A percentile compares a stretch with the other conserved stretches of the same genome.
phyloP scores from a whole-genome alignment of 2,797 vertebrate species.

The Valencia hispanica region DNA sequence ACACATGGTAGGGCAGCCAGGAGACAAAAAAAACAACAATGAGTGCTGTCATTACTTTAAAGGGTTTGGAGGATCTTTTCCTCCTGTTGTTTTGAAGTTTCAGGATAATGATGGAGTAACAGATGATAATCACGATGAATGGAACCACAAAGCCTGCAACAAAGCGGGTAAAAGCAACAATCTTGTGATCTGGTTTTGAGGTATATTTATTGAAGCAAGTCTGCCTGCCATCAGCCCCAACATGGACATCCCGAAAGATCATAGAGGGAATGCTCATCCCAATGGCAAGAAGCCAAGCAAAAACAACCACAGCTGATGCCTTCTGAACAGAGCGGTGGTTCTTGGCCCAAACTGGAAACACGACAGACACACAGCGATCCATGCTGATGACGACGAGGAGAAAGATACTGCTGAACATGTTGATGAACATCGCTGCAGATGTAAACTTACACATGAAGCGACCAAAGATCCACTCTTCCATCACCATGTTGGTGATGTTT shows the following conservation, averaged over 20 bases:
- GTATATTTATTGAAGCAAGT: conserved; percentile 87
- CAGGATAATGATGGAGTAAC: conserved; percentile 87
- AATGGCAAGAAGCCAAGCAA: conserved; percentile 83
- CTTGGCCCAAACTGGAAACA: conserved; percentile 93
- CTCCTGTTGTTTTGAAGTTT: conserved; percentile 85
- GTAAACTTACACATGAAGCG: conserved; percentile 88
- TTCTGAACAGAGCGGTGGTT: conserved; percentile 86
- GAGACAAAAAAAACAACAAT: conserved; percentile 89
- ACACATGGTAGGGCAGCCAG: conserved; percentile 78
- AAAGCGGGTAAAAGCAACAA: conserved; percentile 80
- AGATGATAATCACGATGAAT: conserved; percentile 84
- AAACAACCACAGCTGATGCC: conserved; percentile 73
- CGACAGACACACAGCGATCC: conserved; percentile 89
- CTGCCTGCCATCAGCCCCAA: conserved; percentile 22
- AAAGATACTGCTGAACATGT: conserved; percentile 97
- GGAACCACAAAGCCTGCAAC: conserved; percentile 86
- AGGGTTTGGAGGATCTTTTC: conserved; percentile 87
- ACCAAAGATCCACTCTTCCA: conserved; percentile 91
- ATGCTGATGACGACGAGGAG: conserved; percentile 91
- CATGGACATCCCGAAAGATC: conserved; percentile 80
- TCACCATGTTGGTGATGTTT: conserved; percentile 77
- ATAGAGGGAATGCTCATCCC: conserved; percentile 84
- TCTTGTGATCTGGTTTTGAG: conserved; percentile 33
- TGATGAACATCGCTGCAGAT: conserved; percentile 87
- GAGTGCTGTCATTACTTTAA: conserved; percentile 90